phyloP scores from a whole-genome alignment of 1,140 invertebrate genomes.

The Drosophila murphyi region DNA sequence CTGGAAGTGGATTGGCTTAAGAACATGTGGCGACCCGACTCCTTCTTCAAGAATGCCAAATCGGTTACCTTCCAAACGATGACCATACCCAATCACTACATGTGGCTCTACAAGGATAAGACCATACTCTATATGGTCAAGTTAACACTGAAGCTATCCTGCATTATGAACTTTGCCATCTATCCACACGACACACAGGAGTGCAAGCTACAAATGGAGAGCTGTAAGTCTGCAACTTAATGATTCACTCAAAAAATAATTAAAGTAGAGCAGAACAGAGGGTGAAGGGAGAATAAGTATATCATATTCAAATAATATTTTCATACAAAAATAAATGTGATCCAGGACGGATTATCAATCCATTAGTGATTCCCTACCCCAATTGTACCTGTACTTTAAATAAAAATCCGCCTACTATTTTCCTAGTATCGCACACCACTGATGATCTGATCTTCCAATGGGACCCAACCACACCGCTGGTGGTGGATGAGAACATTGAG shows the following conservation, averaged over 20 bases:
- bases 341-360: no score
- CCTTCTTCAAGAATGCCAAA: constrained; percentile 95
- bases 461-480: constrained; percentile 94
- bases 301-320: no score
- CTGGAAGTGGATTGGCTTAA: constrained; percentile 95
- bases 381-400: no score
- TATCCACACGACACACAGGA: constrained; percentile 96
- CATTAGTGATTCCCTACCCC: no score
- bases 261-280: no score
- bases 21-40: constrained; percentile 96
- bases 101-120: constrained; percentile 95
- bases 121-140: constrained; percentile 95
- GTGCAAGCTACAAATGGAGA: constrained; percentile 96
- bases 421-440: constrained; percentile 94
- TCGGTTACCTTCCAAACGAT: constrained; percentile 96
- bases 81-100: constrained; percentile 96
- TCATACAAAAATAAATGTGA: no score
- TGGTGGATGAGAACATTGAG: constrained; percentile 95
- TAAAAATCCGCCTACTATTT: neutral
- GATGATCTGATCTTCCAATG: constrained; percentile 96
- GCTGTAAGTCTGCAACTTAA: constrained; percentile 88
- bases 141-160: constrained; percentile 92
- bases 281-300: no score
- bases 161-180: constrained; percentile 96
- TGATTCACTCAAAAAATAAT: neutral